Conservation (phyloP, 2,797 vertebrate species). For the Coendou prehensilis region DNA sequence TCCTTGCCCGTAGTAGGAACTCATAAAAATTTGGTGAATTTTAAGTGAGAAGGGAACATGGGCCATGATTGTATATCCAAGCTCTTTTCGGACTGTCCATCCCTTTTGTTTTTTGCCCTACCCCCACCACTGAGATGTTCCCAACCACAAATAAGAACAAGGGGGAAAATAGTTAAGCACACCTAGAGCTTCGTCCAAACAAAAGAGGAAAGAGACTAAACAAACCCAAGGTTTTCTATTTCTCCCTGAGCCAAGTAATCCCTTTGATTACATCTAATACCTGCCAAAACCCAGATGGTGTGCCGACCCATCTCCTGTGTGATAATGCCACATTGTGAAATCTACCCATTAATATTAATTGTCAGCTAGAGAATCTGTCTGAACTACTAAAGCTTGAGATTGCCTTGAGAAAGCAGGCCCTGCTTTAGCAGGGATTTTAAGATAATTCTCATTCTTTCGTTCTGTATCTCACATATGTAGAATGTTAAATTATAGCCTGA, state of each 20-base stretch:
- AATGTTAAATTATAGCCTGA: slow-evolving; percentile 90
- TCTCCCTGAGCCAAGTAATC: slow-evolving; percentile 96
- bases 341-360: slow-evolving; percentile 97
- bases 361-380: slow-evolving; percentile 94
- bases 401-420: slow-evolving; percentile 92
- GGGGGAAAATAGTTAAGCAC: slow-evolving; percentile 86
- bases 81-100: slow-evolving; percentile 26
- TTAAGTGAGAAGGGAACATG: slow-evolving; percentile 66
- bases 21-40: slow-evolving; percentile 46
- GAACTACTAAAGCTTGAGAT: slow-evolving; percentile 94
- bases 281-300: slow-evolving; percentile 96
- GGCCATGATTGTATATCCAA: slow-evolving; percentile 18
- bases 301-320: slow-evolving; percentile 97
- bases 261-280: slow-evolving; percentile 99
- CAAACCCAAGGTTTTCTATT: slow-evolving; percentile 93
- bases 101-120: slow-evolving; percentile 61
- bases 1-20: background rate
- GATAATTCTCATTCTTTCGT: slow-evolving; percentile 92
- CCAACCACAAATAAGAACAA: slow-evolving; percentile 85
- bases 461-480: slow-evolving; percentile 88
- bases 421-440: slow-evolving; percentile 95
- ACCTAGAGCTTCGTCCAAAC: slow-evolving; percentile 90
- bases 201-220: slow-evolving; percentile 89
- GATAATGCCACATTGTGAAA: slow-evolving; percentile 98
- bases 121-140: slow-evolving; percentile 81